Base-by-base conservation (phyloP, 1,140 invertebrate species). In the Gonatopus flavifemur region DNA sequence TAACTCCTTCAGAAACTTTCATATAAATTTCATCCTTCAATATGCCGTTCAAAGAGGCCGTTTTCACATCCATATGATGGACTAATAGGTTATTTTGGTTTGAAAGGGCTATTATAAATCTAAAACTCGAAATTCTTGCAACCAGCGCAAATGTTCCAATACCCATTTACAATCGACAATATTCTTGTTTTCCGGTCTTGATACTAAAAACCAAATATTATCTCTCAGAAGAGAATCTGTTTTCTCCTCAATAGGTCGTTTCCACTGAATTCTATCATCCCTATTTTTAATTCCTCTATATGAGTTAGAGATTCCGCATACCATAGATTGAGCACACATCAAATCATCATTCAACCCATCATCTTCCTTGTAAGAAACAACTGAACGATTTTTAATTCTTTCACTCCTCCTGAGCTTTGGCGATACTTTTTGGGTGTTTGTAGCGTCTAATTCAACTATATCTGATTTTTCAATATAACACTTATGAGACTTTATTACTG, bases 181-280 rank as follows among this genome's bases (percentile, higher is more conserved):
- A 63, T 76, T 76, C 66, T 61, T 70, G 57, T 70, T 59, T 7
- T 51, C 32, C 13, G 76, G 73, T 37, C 49, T 69, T 30, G 55
- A 31, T 16, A 78, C 71, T 51, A 77, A 54, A 25, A 52, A 62
- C 74, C 70, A 76, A 9, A 65, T 77, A 37, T 75, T 67, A 62
- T 74, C 76, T 35, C 25, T 12, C 33, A 38, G 37, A 44, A 74
- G 50, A 24, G 69, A 74, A 48, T 72, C 60, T 18, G 76, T 31
- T 62, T 77, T 67, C 28, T 67, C 66, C 33, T 67, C 49, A 24
- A 77, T 69, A 10, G 72, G 74, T 39, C 49, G 25, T 57, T 72
- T 55, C 69, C 70, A 76, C 10, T 63, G 30, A 47, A 8, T 16
- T 64, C 48, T 67, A 48, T 48, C 16, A 16, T 39, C 50, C 70